phyloP scores from a whole-genome alignment of 2,888 invertebrate genomes.

The Diabrotica balteata region DNA sequence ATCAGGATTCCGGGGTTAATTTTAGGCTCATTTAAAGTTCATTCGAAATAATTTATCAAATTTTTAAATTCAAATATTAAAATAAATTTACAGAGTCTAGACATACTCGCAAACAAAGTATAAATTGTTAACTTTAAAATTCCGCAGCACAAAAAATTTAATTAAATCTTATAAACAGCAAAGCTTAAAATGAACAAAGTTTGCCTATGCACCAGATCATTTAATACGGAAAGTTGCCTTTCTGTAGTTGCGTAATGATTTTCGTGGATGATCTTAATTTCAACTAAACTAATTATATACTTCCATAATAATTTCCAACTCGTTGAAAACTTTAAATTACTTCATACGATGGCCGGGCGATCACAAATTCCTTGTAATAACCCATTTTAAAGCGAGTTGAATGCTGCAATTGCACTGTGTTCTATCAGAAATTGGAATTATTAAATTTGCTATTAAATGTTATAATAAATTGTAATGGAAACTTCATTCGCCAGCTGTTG shows the following conservation, averaged over 20 bases:
- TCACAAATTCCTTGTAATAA: conserved; percentile 16
- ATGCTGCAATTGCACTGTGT: background rate
- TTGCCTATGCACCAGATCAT: background rate
- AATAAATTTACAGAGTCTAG: no score
- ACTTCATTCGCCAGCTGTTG: no score
- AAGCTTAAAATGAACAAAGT: conserved; percentile 21
- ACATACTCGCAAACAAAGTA: no score
- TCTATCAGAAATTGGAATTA: no score
- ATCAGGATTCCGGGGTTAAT: no score
- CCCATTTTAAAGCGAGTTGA: conserved; percentile 3
- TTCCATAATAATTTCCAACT: conserved; percentile 55
- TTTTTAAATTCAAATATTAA: no score
- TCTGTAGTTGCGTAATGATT: conserved; percentile 9
- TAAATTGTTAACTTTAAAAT: no score
- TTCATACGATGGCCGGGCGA: conserved; percentile 49
- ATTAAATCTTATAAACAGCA: background rate
- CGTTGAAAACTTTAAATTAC: conserved; percentile 58
- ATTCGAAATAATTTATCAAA: no score
- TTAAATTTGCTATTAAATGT: no score
- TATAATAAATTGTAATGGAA: no score
- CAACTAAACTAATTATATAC: conserved; percentile 55
- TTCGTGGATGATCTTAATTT: conserved; percentile 26
- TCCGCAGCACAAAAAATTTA: no score
- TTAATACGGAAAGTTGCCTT: conserved; percentile 9
- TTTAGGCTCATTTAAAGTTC: no score